Percentiles rank a stretch among this genome's conserved stretches.
phyloP scores from a whole-genome alignment of 2,888 invertebrate genomes.

The Leptopilina myrica region DNA sequence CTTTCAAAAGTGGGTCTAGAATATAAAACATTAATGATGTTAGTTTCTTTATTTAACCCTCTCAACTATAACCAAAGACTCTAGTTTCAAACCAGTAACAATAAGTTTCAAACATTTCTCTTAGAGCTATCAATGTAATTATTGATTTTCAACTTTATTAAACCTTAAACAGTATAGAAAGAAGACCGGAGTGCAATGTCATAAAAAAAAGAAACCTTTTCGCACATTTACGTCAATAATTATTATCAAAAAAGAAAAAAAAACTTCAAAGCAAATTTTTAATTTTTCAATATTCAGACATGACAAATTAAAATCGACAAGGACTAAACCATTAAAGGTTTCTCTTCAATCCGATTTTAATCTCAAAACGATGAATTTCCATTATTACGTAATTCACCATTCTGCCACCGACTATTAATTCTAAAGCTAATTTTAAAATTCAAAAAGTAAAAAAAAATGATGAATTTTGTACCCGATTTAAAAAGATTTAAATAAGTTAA shows the following conservation, averaged over 20 bases:
- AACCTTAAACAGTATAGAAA: neutral
- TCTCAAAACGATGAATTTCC: neutral
- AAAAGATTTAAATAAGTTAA: too few species aligned
- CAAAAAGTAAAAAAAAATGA: too few species aligned
- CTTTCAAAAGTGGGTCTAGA: neutral
- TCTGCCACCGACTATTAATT: too few species aligned
- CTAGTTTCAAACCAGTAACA: neutral
- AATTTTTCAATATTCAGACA: too few species aligned
- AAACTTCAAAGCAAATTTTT: too few species aligned
- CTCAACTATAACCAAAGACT: neutral
- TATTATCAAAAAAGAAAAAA: neutral
- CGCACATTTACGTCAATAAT: neutral
- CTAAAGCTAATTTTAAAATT: too few species aligned
- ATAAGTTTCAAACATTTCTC: neutral
- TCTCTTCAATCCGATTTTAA: neutral
- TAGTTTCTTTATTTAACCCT: neutral
- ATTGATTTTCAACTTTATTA: constrained; percentile 12
- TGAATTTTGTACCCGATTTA: too few species aligned
- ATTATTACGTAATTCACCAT: neutral
- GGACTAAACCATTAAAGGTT: neutral
- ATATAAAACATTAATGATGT: neutral
- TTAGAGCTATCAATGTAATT: neutral
- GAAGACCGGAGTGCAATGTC: constrained; percentile 3
- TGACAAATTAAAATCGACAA: neutral
- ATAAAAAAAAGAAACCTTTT: constrained; percentile 25